phyloP scores from a whole-genome alignment of 2,113 vertebrate species.

The Chionodraco myersi region DNA sequence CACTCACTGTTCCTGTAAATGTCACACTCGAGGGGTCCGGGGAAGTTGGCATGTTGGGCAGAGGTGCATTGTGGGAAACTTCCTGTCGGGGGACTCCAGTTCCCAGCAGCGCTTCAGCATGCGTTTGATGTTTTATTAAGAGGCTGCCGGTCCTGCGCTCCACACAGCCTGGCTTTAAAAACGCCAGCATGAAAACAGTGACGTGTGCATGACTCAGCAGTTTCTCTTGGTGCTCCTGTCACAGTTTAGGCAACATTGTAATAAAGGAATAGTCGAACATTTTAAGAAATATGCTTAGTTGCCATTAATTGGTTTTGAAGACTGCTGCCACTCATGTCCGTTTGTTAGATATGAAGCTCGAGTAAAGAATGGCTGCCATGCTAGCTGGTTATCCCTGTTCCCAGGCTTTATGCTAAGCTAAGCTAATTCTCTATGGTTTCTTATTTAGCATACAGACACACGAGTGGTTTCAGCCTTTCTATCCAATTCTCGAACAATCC shows the following conservation, averaged over 20 bases:
- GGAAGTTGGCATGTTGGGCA: slow-evolving; percentile 56
- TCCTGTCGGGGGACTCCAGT: slow-evolving; percentile 56
- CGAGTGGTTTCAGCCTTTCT: not conserved
- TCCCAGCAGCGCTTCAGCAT: slow-evolving; percentile 63
- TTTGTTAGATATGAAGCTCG: not conserved
- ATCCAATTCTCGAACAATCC: not conserved
- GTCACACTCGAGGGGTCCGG: slow-evolving; percentile 37
- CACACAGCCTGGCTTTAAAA: slow-evolving; percentile 19
- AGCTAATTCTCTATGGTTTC: not conserved
- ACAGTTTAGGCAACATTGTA: not conserved
- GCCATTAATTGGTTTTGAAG: no score
- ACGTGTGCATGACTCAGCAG: slow-evolving; percentile 54
- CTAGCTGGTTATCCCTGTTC: not conserved
- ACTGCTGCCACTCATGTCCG: not conserved
- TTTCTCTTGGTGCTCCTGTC: slow-evolving; percentile 32
- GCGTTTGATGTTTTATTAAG: slow-evolving; percentile 72
- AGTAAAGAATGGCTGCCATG: not conserved
- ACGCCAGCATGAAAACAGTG: slow-evolving; percentile 28
- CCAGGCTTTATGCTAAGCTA: not conserved
- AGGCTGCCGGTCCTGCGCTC: slow-evolving; percentile 39
- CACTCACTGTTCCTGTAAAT: slow-evolving; percentile 28
- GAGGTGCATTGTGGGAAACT: slow-evolving; percentile 63
- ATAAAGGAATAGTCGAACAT: not conserved
- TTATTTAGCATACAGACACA: not conserved
- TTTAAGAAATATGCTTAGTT: not conserved